These are phyloP conservation scores for Antedon mediterranea DNA, from an alignment of 53 echinoderm and acorn worm species.

Conservation along the genomic window DNA sequence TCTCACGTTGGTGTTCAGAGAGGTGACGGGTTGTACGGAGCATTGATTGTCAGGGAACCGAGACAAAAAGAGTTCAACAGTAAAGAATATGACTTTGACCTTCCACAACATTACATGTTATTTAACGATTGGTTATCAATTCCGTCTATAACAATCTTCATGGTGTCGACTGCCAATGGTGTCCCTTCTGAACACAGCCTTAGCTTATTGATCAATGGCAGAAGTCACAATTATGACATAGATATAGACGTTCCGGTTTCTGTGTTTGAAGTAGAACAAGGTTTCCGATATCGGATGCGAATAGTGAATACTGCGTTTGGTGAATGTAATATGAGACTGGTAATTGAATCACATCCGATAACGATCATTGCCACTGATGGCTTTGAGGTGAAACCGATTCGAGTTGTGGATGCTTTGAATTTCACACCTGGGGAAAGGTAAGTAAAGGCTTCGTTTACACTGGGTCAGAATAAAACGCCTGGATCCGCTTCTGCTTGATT, in stretches of 20 bases:
- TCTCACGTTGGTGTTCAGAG: background rate
- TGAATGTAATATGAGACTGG: constrained; percentile 6
- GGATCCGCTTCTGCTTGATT: background rate
- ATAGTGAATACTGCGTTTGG: constrained; percentile 8
- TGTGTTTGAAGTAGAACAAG: constrained; percentile 11
- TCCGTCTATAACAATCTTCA: background rate
- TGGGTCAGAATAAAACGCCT: too few relatives aligned
- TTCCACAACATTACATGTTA: constrained; percentile 26
- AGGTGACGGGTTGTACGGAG: background rate
- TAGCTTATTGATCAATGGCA: constrained; percentile 33
- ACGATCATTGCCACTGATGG: constrained; percentile 43
- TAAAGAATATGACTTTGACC: constrained; percentile 41
- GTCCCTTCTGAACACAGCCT: background rate
- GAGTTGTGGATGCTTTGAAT: background rate
- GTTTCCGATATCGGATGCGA: constrained; percentile 29
- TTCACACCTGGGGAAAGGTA: background rate
- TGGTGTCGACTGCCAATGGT: background rate
- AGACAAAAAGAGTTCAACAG: constrained; percentile 6
- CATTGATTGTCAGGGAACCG: background rate
- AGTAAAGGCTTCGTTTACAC: background rate
- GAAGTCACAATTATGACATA: constrained; percentile 6
- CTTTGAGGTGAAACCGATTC: constrained; percentile 10
- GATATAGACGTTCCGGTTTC: background rate
- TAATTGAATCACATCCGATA: constrained; percentile 24
- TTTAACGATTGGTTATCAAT: constrained; percentile 32